A percentile compares a stretch with the other conserved stretches of the same genome.
These are phyloP conservation scores for Iguana delicatissima DNA, from an alignment of 2,797 vertebrate species.

Conservation along the genomic window DNA sequence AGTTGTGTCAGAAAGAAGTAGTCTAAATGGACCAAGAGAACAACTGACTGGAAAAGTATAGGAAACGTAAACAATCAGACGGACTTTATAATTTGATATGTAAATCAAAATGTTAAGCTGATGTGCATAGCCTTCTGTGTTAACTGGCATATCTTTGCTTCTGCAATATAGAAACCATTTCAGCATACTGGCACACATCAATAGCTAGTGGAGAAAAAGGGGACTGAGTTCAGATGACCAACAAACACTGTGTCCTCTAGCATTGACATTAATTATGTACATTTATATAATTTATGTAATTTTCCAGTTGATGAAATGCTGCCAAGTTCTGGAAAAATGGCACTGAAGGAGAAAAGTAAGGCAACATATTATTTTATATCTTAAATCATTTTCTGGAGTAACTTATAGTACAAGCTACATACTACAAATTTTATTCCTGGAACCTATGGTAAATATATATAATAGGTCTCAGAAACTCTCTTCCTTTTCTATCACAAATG, in stretches of 20 bases:
- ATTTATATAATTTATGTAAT: not conserved
- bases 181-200: conserved; percentile 1
- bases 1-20: not conserved
- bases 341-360: not conserved
- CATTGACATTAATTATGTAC: not conserved
- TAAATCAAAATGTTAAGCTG: conserved; percentile 32
- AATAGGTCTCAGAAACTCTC: not conserved
- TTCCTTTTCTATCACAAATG: not conserved
- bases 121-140: conserved; percentile 44
- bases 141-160: conserved; percentile 54
- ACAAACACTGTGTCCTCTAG: not conserved
- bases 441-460: not conserved
- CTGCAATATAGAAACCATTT: conserved; percentile 28
- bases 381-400: not conserved
- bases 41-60: conserved; percentile 19
- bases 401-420: not conserved
- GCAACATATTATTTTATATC: not conserved
- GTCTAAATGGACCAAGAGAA: not conserved
- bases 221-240: too few species aligned
- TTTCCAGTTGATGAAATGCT: not conserved
- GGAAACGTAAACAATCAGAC: conserved; percentile 57
- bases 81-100: conserved; percentile 48
- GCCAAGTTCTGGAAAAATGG: not conserved
- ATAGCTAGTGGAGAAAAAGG: not conserved
- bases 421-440: not conserved